These are phyloP conservation scores for Cheilosia vulpina DNA, from an alignment of 2,888 invertebrate genomes.

Conservation along the genomic window DNA sequence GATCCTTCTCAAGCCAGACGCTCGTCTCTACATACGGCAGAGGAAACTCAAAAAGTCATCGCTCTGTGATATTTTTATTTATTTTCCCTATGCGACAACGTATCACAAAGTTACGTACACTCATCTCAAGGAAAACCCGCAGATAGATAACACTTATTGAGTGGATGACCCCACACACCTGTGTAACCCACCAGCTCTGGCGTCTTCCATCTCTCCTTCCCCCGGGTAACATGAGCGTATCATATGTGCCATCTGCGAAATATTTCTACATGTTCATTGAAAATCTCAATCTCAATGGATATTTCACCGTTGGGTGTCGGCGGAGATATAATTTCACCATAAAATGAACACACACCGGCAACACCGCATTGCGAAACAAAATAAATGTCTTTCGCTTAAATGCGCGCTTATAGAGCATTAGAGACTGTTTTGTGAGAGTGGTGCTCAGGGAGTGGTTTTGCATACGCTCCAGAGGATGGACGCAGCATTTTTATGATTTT, in stretches of 20 bases:
- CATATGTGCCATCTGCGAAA: slow-evolving; percentile 68
- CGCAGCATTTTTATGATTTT: slow-evolving; percentile 54
- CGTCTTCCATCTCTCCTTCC: neutral
- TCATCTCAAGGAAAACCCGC: neutral
- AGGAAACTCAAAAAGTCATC: neutral
- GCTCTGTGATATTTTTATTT: neutral
- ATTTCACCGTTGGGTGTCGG: slow-evolving; percentile 50
- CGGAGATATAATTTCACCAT: slow-evolving; percentile 51
- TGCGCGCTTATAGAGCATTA: slow-evolving; percentile 50
- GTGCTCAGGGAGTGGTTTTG: slow-evolving; percentile 51
- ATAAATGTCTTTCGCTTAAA: slow-evolving; percentile 70
- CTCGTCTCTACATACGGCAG: neutral
- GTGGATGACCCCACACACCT: slow-evolving; percentile 57
- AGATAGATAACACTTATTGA: slow-evolving; percentile 9
- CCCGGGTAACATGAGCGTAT: slow-evolving; percentile 60
- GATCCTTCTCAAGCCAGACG: too few relatives aligned
- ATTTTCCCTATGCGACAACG: neutral
- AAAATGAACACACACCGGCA: slow-evolving; percentile 31
- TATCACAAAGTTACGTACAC: slow-evolving; percentile 8
- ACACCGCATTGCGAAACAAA: slow-evolving; percentile 45
- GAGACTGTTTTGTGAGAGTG: neutral
- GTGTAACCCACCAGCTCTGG: slow-evolving; percentile 22
- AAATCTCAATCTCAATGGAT: slow-evolving; percentile 57
- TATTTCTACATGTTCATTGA: slow-evolving; percentile 59
- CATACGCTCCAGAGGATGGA: slow-evolving; percentile 46